Evolutionary conservation across 2,888 invertebrate genomes (phyloP).

Genomic region (Stenolophus ochropezus): DNA sequence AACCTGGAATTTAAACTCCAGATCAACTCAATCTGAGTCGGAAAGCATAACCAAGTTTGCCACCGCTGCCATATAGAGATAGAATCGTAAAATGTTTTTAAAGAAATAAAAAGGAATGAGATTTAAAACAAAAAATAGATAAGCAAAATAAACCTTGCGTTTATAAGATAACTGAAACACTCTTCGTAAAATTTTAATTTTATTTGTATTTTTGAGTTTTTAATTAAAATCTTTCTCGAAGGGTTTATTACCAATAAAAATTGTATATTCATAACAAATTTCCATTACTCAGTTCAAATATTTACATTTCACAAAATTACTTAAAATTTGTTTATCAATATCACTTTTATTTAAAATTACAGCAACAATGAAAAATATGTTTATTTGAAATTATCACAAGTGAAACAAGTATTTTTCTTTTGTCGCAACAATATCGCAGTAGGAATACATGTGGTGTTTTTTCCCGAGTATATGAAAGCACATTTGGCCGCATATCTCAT

Average conservation of each 20-base stretch:
- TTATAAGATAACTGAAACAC: not conserved
- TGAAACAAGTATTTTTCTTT: not conserved
- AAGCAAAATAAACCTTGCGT: not conserved
- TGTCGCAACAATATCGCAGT: not conserved
- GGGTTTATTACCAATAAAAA: not conserved
- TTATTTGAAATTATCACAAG: not conserved
- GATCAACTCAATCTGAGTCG: no score
- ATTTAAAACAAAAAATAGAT: no score
- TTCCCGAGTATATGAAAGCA: slow-evolving; percentile 1
- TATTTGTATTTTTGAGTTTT: not conserved
- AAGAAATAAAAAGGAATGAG: no score
- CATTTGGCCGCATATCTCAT: slow-evolving; percentile 12
- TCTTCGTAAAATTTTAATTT: not conserved
- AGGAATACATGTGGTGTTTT: not conserved
- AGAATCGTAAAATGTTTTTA: no score
- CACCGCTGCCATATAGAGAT: no score
- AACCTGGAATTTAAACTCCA: no score
- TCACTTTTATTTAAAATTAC: not conserved
- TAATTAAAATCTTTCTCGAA: not conserved
- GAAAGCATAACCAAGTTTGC: no score
- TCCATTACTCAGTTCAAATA: not conserved
- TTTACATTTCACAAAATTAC: not conserved
- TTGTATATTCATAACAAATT: not conserved
- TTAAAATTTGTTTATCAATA: not conserved
- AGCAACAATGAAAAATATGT: no score